Percentiles rank a stretch among this genome's conserved stretches.
These are phyloP conservation scores for Pyrrhura leucotis DNA, from an alignment of 2,797 vertebrate species.

Conservation along the genomic window DNA sequence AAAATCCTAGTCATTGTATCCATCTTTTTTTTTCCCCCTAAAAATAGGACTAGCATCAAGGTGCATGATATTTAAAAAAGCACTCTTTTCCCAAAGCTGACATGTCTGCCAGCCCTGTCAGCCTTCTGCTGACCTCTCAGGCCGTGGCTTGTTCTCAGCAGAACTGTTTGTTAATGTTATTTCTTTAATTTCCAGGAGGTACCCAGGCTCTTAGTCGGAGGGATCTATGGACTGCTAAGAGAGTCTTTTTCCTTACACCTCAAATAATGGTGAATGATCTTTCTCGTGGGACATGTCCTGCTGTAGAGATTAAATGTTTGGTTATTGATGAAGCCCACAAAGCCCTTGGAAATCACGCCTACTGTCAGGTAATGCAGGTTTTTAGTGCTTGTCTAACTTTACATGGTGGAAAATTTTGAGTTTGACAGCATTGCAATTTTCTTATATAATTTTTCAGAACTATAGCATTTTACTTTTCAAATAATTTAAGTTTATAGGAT, in stretches of 20 bases:
- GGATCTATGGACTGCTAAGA: slow-evolving; percentile 85
- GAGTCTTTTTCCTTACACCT: slow-evolving; percentile 94
- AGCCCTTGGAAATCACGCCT: slow-evolving; percentile 93
- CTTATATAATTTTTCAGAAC: neutral
- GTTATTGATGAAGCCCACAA: slow-evolving; percentile 98
- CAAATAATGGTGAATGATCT: slow-evolving; percentile 97
- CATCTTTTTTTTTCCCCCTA: neutral
- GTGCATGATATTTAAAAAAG: accelerated
- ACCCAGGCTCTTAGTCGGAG: slow-evolving; percentile 84
- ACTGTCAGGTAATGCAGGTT: slow-evolving; percentile 87
- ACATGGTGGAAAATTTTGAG: neutral
- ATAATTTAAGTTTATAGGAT: neutral
- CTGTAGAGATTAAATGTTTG: slow-evolving; percentile 88
- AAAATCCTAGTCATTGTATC: neutral
- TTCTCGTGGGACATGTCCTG: slow-evolving; percentile 87
- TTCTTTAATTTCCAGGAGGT: slow-evolving; percentile 77
- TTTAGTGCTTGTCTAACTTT: neutral
- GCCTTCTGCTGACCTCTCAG: neutral
- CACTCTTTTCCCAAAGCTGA: accelerated
- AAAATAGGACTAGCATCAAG: neutral
- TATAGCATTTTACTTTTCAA: neutral
- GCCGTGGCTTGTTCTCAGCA: accelerated
- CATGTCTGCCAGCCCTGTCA: accelerated
- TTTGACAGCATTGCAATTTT: neutral
- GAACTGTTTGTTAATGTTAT: neutral